Evolutionary conservation across 2,113 vertebrate genomes (phyloP).

Genomic region (Malurus melanocephalus): DNA sequence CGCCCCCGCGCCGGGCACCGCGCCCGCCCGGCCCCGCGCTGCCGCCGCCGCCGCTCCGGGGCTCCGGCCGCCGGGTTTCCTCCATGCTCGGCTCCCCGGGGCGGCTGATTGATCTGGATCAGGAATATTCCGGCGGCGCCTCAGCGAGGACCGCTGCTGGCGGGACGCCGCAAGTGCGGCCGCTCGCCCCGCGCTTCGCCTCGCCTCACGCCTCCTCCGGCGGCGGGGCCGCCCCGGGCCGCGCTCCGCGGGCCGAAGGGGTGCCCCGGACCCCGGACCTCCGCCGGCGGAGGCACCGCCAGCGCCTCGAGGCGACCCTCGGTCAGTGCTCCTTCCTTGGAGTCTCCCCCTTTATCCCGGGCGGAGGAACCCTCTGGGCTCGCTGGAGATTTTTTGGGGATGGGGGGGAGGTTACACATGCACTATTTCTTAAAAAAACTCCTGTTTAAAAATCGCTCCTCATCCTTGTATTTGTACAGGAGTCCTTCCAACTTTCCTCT

Average conservation of each 20-base stretch:
- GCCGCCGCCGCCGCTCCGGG: too few species aligned
- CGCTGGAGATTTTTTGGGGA: background rate
- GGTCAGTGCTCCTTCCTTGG: background rate
- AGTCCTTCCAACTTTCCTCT: background rate
- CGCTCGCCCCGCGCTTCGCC: background rate
- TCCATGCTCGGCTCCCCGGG: constrained; percentile 85
- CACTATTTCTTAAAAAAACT: background rate
- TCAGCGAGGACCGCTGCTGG: constrained; percentile 84
- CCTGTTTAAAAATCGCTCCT: background rate
- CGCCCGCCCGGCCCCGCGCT: too few species aligned
- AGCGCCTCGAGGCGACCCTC: background rate
- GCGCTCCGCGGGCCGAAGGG: background rate
- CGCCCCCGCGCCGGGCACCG: too few species aligned
- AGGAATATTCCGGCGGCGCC: constrained; percentile 61
- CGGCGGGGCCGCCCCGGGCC: background rate
- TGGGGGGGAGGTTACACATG: too few species aligned
- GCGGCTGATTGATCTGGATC: constrained; percentile 85
- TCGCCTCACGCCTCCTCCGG: background rate
- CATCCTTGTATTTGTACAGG: background rate
- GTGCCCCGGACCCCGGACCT: background rate
- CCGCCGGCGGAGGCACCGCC: too few species aligned
- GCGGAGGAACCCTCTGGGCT: background rate
- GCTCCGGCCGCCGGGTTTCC: constrained; percentile 56
- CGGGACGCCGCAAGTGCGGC: constrained; percentile 54
- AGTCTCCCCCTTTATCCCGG: background rate